Conservation (phyloP, 2,113 vertebrate species). For the Varanus salvator region DNA sequence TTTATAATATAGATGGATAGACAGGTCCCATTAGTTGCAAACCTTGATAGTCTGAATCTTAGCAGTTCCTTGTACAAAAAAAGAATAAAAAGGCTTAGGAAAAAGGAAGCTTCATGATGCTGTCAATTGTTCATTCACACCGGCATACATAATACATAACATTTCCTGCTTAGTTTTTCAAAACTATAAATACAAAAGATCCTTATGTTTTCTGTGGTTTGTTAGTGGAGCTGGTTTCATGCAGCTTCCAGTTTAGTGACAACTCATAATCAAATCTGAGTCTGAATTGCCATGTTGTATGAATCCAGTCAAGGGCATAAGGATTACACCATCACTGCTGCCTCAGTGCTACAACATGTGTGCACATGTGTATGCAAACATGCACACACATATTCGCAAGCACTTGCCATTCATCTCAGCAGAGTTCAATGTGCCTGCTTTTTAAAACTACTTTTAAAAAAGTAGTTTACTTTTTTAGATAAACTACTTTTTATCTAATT, state of each 20-base stretch:
- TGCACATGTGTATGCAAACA: not conserved
- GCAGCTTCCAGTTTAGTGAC: no score
- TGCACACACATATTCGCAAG: no score
- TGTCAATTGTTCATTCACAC: not conserved
- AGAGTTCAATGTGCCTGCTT: not conserved
- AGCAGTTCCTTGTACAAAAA: conserved; percentile 38
- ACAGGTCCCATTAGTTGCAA: conserved; percentile 7
- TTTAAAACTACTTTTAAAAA: no score
- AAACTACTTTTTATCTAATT: no score
- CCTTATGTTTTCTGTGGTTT: no score
- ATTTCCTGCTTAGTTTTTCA: not conserved
- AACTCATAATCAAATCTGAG: no score
- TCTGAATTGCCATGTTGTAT: no score
- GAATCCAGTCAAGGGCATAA: no score
- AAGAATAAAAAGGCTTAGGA: conserved; percentile 47
- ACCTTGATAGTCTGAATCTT: conserved; percentile 26
- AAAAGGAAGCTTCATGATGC: conserved; percentile 20
- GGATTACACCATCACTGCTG: not conserved
- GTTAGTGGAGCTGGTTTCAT: no score
- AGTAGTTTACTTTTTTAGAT: no score
- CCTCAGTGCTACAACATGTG: no score
- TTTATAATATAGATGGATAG: conserved; percentile 4
- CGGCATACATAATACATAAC: not conserved
- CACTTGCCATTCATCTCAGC: no score
- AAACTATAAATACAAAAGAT: not conserved